Evolutionary conservation across 2,797 vertebrate genomes (phyloP), one percentile per base, ranked within the genome.

Genomic region (Heterohyrax brucei): DNA sequence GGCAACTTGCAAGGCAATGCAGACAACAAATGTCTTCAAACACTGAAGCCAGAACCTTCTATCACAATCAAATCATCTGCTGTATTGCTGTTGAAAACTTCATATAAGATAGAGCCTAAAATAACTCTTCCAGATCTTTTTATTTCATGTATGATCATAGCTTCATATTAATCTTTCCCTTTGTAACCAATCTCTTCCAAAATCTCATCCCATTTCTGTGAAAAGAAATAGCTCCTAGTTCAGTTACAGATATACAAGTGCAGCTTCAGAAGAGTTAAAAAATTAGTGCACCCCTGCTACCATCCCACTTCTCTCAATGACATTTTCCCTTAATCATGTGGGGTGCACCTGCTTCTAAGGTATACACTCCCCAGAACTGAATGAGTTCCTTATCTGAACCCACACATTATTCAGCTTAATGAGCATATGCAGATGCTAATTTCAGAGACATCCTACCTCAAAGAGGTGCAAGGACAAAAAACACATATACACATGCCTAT

Each of bases 351-450:
- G 97, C 89, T 96, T 92, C 72, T 87, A 91, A 83, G 85, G 66
- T 16, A 75, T 39, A 61, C 3, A 18, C 19, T 94, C 95, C 89
- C 78, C 91, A 75, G 44, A 94, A 92, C 48, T 89, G 59, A 91
- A 90, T 62, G 0, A 1, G 70, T 79, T 92, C 80, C 95, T 95
- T 79, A 10, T 96, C 87, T 93, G 84, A 91, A 95, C 78, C 30
- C 64, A 91, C 66, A 93, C 93, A 87, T 59, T 90, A 90, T 94
- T 94, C 79, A 88, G 14, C n/a, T 84, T 96, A 95, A 95, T 96
- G 76, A 95, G 92, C 39, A 85, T 92, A 88, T 87, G 64, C 82
- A 75, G 80, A 90, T 90, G 66, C 84, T 95, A 90, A 90, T 73
- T 66, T 93, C 89, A 83, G 28, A 89, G 89, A 88, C 21, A 92